phyloP scores from a whole-genome alignment of 1,140 invertebrate genomes.

The Nephila pilipes region DNA sequence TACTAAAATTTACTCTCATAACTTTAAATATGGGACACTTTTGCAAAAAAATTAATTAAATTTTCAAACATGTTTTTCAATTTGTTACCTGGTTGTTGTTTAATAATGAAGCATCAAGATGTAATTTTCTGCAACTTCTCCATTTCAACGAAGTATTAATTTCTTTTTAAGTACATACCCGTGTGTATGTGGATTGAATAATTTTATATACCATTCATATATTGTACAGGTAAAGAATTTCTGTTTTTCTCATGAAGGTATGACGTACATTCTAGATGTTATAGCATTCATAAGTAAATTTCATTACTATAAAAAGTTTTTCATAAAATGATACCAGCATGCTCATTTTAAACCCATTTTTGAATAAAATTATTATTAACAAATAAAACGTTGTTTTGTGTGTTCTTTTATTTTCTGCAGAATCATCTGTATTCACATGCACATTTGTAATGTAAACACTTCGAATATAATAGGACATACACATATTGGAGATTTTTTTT shows the following conservation, averaged over 20 bases:
- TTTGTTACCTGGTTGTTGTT: neutral
- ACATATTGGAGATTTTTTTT: no score
- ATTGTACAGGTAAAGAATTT: neutral
- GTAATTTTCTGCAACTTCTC: neutral
- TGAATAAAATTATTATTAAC: slow-evolving; percentile 29
- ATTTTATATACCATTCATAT: slow-evolving; percentile 23
- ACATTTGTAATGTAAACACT: no score
- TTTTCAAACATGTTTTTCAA: neutral
- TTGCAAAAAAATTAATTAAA: no score
- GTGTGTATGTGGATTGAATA: neutral
- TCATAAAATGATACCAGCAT: slow-evolving; percentile 43
- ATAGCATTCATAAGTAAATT: neutral
- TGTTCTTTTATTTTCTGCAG: neutral
- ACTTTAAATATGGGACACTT: no score
- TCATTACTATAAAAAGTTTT: slow-evolving; percentile 1
- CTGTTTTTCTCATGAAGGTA: neutral
- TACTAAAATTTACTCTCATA: no score
- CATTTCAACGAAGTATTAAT: slow-evolving; percentile 26
- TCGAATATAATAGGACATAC: no score
- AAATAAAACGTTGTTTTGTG: neutral
- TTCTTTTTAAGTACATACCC: neutral
- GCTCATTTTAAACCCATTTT: slow-evolving; percentile 53
- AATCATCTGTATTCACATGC: neutral
- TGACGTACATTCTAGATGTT: neutral
- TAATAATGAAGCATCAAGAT: neutral